phyloP scores from a whole-genome alignment of 2,113 vertebrate genomes.

The Ibidorhyncha struthersii region DNA sequence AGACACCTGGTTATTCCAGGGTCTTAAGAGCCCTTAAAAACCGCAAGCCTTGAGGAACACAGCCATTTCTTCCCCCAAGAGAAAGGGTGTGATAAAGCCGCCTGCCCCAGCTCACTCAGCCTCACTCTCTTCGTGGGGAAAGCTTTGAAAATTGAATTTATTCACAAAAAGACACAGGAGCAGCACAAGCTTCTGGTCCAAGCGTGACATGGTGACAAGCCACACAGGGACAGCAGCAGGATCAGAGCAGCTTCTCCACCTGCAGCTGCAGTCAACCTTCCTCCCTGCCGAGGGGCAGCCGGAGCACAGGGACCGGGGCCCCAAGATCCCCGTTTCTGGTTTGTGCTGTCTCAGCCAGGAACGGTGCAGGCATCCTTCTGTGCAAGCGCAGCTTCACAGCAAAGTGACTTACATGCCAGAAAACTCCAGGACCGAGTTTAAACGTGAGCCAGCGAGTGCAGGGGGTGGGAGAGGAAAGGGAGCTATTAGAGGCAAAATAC shows the following conservation, averaged over 20 bases:
- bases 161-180: background rate
- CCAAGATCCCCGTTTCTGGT: rapidly evolving
- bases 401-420: background rate
- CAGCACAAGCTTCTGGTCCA: background rate
- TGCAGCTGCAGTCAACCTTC: background rate
- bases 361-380: background rate
- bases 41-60: background rate
- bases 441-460: background rate
- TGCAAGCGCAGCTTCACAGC: background rate
- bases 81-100: background rate
- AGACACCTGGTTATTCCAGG: background rate
- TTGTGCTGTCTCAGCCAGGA: background rate
- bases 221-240: background rate
- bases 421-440: background rate
- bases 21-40: background rate
- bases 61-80: background rate
- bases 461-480: background rate
- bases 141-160: background rate
- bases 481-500: background rate
- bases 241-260: background rate
- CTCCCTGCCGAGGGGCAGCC: background rate
- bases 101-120: background rate
- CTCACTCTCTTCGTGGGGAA: background rate
- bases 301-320: background rate
- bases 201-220: background rate